Evolutionary conservation across 2,113 vertebrate species (phyloP).

Genomic region (Furnarius figulus): DNA sequence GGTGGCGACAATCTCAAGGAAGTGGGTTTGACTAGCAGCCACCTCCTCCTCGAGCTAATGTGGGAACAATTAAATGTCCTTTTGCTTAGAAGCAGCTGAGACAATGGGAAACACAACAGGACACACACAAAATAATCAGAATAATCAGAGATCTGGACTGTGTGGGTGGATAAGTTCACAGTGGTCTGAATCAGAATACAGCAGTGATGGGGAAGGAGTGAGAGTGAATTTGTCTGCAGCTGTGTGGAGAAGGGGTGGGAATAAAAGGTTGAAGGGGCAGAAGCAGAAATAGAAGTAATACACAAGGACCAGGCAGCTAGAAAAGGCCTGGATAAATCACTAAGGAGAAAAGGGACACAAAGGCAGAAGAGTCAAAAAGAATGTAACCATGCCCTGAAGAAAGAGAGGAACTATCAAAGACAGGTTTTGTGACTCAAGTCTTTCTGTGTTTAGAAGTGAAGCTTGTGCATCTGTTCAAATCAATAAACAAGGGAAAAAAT

Average conservation of each 20-base stretch:
- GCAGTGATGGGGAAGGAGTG: background rate
- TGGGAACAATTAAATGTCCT: background rate
- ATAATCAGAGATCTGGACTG: background rate
- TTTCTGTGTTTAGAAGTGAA: background rate
- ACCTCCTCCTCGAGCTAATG: background rate
- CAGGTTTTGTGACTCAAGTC: background rate
- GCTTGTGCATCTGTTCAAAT: background rate
- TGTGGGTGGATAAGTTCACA: background rate
- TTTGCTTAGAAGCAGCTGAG: background rate
- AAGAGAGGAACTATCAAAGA: background rate
- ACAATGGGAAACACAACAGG: background rate
- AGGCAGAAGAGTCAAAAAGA: background rate
- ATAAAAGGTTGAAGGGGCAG: background rate
- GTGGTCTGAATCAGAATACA: background rate
- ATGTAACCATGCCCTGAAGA: fast-evolving
- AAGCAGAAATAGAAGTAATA: background rate
- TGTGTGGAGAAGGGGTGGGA: background rate
- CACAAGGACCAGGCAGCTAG: background rate
- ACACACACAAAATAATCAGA: background rate
- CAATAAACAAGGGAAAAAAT: background rate
- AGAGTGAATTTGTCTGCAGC: background rate
- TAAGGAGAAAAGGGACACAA: background rate
- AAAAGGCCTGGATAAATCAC: background rate
- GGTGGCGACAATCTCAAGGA: background rate
- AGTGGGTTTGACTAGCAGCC: background rate